Percentiles rank a stretch among this genome's conserved stretches.
Evolutionary conservation across 1,140 invertebrate species (phyloP).

Genomic region (Bombus fervidus): DNA sequence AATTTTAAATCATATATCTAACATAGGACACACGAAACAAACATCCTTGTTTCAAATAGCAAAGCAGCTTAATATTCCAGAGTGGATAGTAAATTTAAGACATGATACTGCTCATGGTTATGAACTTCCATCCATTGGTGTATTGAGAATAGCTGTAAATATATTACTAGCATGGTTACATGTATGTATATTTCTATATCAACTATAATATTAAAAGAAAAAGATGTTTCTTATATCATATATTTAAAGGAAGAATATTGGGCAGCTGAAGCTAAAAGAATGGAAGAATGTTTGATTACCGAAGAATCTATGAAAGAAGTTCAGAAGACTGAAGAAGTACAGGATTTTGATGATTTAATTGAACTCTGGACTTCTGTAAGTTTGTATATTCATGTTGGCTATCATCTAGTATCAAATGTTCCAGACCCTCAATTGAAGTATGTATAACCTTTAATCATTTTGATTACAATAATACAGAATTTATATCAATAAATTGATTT

Average conservation of each 20-base stretch:
- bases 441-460: conserved; percentile 19
- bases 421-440: conserved; percentile 74
- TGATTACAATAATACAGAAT: not conserved
- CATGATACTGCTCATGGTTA: conserved; percentile 86
- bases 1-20: conserved; percentile 85
- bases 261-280: conserved; percentile 50
- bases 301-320: conserved; percentile 65
- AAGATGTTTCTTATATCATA: conserved; percentile 5
- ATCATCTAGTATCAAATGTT: conserved; percentile 66
- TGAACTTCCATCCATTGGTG: conserved; percentile 83
- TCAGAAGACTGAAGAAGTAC: conserved; percentile 55
- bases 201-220: not conserved
- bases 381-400: conserved; percentile 73
- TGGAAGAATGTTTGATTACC: conserved; percentile 70
- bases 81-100: conserved; percentile 87
- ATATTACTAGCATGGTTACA: conserved; percentile 85
- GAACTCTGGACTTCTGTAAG: conserved; percentile 76
- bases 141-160: conserved; percentile 83
- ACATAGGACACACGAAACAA: conserved; percentile 81
- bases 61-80: conserved; percentile 84
- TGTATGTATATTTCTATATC: conserved; percentile 71
- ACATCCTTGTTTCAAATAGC: conserved; percentile 84
- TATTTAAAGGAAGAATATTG: conserved; percentile 76
- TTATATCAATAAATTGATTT: conserved; percentile 23
- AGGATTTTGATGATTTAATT: conserved; percentile 70